phyloP scores from a whole-genome alignment of 2,113 vertebrate species.

The Hemicordylus capensis region DNA sequence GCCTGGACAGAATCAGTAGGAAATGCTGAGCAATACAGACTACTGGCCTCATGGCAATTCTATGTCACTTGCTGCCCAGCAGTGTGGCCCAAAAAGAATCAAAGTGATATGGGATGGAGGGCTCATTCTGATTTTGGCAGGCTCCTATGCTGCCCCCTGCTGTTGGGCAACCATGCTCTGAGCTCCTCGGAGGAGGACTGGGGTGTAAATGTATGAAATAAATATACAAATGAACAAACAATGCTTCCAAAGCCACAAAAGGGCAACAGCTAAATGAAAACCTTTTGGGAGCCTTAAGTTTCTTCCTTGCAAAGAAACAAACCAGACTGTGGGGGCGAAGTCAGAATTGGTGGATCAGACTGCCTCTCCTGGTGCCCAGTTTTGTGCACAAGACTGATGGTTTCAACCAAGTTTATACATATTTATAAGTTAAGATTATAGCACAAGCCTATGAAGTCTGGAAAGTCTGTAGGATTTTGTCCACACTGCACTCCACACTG shows the following conservation, averaged over 20 bases:
- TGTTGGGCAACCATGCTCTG: not conserved
- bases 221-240: not conserved
- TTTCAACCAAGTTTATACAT: not conserved
- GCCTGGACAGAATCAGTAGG: not conserved
- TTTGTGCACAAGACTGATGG: not conserved
- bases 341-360: not conserved
- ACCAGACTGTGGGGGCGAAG: not conserved
- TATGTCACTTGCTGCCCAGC: not conserved
- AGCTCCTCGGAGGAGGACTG: too few relatives aligned
- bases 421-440: not conserved
- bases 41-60: not conserved
- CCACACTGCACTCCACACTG: not conserved
- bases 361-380: not conserved
- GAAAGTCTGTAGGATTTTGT: not conserved
- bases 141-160: rapidly evolving
- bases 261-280: not conserved
- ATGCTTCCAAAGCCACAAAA: not conserved
- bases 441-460: not conserved
- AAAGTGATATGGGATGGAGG: not conserved
- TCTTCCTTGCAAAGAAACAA: not conserved
- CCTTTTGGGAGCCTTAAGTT: not conserved
- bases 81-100: not conserved
- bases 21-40: not conserved
- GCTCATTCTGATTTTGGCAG: not conserved
- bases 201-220: too few relatives aligned